phyloP scores from a whole-genome alignment of 2,888 invertebrate genomes.

The Syrphus vitripennis region DNA sequence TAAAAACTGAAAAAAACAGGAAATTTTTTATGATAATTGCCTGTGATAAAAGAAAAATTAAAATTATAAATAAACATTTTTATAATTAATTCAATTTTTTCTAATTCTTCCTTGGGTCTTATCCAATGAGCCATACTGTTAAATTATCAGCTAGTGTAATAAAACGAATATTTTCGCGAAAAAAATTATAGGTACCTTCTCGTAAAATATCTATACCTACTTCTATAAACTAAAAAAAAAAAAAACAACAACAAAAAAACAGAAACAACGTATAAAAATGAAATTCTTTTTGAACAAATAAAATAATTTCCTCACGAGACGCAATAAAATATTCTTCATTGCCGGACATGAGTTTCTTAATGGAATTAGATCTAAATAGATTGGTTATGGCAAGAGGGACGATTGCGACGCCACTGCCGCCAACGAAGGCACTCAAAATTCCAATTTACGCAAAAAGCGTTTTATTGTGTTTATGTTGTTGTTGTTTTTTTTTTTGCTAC shows the following conservation, averaged over 20 bases:
- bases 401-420: too few relatives aligned
- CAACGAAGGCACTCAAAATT: neutral
- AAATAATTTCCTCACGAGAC: constrained; percentile 58
- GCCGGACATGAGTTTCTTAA: constrained; percentile 46
- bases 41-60: neutral
- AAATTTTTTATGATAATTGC: too few relatives aligned
- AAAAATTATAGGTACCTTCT: neutral
- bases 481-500: neutral
- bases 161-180: neutral
- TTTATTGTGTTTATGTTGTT: too few relatives aligned
- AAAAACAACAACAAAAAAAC: neutral
- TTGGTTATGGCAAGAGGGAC: neutral
- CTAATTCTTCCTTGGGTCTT: too few relatives aligned
- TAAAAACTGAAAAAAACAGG: too few relatives aligned
- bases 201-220: neutral
- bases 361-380: constrained; percentile 5
- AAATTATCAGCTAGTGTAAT: neutral
- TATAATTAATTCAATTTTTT: too few relatives aligned
- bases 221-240: neutral
- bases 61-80: neutral
- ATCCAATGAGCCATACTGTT: neutral
- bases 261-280: constrained; percentile 3
- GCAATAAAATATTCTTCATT: constrained; percentile 57
- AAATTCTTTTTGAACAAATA: constrained; percentile 32
- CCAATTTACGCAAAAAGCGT: constrained; percentile 3